These are phyloP conservation scores for Taenaris catops DNA, from an alignment of 2,888 invertebrate species.

Conservation along the genomic window DNA sequence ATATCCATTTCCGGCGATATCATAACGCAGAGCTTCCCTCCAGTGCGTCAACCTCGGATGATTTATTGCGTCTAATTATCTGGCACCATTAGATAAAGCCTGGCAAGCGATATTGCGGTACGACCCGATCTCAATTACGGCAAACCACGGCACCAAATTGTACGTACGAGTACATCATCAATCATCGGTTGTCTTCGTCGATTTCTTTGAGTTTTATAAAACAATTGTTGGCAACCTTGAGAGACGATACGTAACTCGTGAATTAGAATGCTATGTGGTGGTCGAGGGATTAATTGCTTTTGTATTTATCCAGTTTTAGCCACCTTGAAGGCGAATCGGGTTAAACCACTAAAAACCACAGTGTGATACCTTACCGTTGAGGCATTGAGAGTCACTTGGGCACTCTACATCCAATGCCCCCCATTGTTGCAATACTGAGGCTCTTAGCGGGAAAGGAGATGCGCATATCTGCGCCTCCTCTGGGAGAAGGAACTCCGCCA, in stretches of 20 bases:
- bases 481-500: too few relatives aligned
- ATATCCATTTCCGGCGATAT: constrained; percentile 56
- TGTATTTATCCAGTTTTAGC: too few relatives aligned
- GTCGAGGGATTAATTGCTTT: too few relatives aligned
- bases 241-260: constrained; percentile 12
- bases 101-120: constrained; percentile 28
- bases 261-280: constrained; percentile 19
- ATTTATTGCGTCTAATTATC: constrained; percentile 53
- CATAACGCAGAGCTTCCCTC: constrained; percentile 33
- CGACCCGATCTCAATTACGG: constrained; percentile 31
- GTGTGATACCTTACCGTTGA: too few relatives aligned
- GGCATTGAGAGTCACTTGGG: too few relatives aligned
- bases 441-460: too few relatives aligned
- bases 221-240: constrained; percentile 34
- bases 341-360: too few relatives aligned
- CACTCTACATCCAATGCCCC: too few relatives aligned
- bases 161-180: constrained; percentile 39
- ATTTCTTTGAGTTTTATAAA: constrained; percentile 22
- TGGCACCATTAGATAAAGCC: constrained; percentile 39
- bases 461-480: too few relatives aligned
- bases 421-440: too few relatives aligned
- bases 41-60: constrained; percentile 38
- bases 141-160: constrained; percentile 36
- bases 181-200: constrained; percentile 37
- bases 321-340: too few relatives aligned